Conservation (phyloP, 2,113 vertebrate species). For the Phasianus colchicus region DNA sequence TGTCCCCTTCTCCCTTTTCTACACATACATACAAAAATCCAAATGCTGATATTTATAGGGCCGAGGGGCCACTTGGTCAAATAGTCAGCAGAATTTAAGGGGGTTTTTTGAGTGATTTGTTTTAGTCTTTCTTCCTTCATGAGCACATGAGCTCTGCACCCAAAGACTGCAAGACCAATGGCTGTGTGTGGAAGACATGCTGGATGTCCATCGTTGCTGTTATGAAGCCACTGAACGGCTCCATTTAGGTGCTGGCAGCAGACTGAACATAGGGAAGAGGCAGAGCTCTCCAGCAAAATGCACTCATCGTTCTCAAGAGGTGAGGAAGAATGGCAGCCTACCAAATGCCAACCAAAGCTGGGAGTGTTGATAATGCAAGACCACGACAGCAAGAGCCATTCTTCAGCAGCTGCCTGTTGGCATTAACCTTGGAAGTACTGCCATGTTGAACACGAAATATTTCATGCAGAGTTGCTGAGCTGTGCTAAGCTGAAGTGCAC, state of each 20-base stretch:
- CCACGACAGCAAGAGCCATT: background rate
- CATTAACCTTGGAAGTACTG: background rate
- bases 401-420: background rate
- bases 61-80: background rate
- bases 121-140: background rate
- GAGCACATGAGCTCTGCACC: background rate
- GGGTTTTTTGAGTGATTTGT: accelerated
- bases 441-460: accelerated
- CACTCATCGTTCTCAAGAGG: background rate
- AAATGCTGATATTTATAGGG: no score
- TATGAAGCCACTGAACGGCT: accelerated
- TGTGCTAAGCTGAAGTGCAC: background rate
- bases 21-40: background rate
- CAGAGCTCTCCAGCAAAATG: background rate
- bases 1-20: background rate
- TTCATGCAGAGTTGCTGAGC: background rate
- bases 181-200: background rate
- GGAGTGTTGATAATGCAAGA: background rate
- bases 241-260: background rate
- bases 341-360: background rate
- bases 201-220: background rate
- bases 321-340: background rate
- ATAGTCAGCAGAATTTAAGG: background rate
- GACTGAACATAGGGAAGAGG: background rate
- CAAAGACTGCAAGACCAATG: background rate